phyloP scores from a whole-genome alignment of 2,888 invertebrate species.

The Criorhina ranunculi region DNA sequence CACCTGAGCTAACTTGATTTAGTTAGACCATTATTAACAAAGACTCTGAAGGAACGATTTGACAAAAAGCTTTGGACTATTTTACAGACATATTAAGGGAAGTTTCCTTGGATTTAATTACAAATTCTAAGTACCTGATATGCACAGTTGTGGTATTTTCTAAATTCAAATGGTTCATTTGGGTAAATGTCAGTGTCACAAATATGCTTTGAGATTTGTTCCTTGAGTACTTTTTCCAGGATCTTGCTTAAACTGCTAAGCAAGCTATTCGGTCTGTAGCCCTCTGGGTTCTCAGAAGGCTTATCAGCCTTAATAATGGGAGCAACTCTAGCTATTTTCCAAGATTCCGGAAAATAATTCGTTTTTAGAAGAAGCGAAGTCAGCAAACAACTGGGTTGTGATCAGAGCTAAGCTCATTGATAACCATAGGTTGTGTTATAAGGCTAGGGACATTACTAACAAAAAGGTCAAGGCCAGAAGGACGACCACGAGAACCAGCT shows the following conservation, averaged over 20 bases:
- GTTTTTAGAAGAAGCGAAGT: background rate
- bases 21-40: too few relatives aligned
- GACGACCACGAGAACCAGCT: background rate
- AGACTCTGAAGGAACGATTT: too few relatives aligned
- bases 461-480: background rate
- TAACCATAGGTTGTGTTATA: background rate
- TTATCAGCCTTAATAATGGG: conserved; percentile 4
- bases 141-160: background rate
- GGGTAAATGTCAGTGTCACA: background rate
- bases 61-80: too few relatives aligned
- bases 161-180: conserved; percentile 2
- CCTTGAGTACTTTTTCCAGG: background rate
- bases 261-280: conserved; percentile 6
- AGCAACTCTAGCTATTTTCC: background rate
- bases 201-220: background rate
- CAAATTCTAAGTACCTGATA: background rate
- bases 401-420: background rate
- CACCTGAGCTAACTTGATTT: background rate
- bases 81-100: too few relatives aligned
- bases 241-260: background rate
- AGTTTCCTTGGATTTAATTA: too few relatives aligned
- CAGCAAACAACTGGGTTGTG: background rate
- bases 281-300: background rate
- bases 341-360: background rate
- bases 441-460: conserved; percentile 1